phyloP scores from a whole-genome alignment of 1,140 invertebrate species.

The Scaptomyza graminum region DNA sequence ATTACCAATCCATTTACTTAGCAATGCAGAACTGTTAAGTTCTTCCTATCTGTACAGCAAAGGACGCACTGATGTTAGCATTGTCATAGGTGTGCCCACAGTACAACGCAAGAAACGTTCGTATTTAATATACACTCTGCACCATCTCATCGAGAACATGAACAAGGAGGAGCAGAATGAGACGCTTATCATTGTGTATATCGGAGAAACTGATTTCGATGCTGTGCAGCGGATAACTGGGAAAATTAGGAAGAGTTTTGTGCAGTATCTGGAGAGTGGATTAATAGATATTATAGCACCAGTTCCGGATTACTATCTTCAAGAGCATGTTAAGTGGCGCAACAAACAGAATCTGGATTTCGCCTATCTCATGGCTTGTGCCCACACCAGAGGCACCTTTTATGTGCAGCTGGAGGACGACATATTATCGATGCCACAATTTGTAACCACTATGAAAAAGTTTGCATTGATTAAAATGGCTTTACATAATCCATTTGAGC shows the following conservation, averaged over 20 bases:
- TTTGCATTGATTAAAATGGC: too few relatives aligned
- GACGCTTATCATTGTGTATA: constrained; percentile 94
- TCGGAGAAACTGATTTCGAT: constrained; percentile 93
- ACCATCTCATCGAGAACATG: constrained; percentile 93
- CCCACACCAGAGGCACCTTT: too few relatives aligned
- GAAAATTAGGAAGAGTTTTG: constrained; percentile 91
- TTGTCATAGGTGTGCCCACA: constrained; percentile 94
- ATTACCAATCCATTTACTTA: not conserved
- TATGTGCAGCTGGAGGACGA: too few relatives aligned
- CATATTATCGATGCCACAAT: too few relatives aligned
- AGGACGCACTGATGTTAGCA: constrained; percentile 89
- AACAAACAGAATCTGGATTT: too few relatives aligned
- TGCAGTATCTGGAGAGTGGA: constrained; percentile 90
- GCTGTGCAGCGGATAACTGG: constrained; percentile 89
- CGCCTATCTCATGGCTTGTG: too few relatives aligned
- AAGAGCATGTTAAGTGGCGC: too few relatives aligned
- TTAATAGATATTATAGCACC: constrained; percentile 93
- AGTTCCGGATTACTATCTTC: too few relatives aligned
- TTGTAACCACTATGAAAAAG: too few relatives aligned
- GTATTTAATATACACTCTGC: constrained; percentile 94
- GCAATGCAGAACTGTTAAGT: too few relatives aligned
- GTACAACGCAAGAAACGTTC: constrained; percentile 94
- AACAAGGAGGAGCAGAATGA: constrained; percentile 90
- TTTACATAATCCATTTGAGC: too few relatives aligned
- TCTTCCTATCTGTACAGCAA: constrained; percentile 85